Percentiles rank a stretch among this genome's conserved stretches.
These are phyloP conservation scores for Cryptoprocta ferox DNA, from an alignment of 2,797 vertebrate species.

Conservation along the genomic window DNA sequence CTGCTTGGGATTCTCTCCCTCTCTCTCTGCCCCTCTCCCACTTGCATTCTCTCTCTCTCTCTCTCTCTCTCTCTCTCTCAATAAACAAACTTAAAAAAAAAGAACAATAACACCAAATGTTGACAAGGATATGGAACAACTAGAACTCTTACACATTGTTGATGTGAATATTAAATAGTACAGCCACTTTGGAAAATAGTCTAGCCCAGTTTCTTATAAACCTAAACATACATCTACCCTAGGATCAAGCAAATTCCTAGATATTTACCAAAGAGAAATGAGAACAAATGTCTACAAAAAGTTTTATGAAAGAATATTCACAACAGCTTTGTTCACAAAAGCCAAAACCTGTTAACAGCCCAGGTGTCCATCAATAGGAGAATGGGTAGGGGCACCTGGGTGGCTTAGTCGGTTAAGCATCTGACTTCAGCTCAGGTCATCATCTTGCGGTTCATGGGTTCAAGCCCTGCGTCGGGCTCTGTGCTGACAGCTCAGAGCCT, in stretches of 20 bases:
- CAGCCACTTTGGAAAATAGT: background rate
- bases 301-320: background rate
- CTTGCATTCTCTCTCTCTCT: too few species aligned
- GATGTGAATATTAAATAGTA: background rate
- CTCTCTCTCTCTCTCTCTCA: too few species aligned
- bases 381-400: background rate
- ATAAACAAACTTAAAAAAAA: background rate
- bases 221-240: background rate
- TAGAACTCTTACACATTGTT: background rate
- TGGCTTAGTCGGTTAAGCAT: too few species aligned
- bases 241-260: background rate
- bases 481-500: too few species aligned
- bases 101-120: background rate
- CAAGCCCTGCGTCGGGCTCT: too few species aligned
- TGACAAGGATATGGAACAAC: background rate
- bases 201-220: background rate
- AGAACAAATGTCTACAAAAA: background rate
- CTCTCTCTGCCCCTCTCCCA: too few species aligned
- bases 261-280: background rate
- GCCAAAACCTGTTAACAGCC: background rate
- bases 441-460: too few species aligned
- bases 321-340: background rate
- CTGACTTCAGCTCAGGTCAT: too few species aligned
- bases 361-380: background rate
- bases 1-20: too few species aligned